A percentile compares a stretch with the other conserved stretches of the same genome.
Evolutionary conservation across 2,888 invertebrate genomes (phyloP).

Genomic region (Anodontia alba): DNA sequence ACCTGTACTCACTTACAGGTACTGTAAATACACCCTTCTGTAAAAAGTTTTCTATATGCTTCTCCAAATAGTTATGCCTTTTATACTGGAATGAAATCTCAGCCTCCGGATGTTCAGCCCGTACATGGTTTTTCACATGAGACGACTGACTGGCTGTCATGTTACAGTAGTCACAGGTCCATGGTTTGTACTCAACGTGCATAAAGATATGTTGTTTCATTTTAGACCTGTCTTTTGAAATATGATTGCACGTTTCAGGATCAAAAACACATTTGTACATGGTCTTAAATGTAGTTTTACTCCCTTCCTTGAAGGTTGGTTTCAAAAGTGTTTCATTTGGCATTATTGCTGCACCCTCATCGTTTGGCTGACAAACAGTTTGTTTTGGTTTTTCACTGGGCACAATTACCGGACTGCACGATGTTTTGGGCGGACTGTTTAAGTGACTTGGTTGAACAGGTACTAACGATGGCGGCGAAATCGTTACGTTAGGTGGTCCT

Average conservation of each 20-base stretch:
- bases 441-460: background rate
- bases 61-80: conserved; percentile 59
- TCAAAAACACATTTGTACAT: conserved; percentile 64
- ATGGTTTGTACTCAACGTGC: conserved; percentile 64
- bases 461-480: background rate
- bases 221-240: conserved; percentile 63
- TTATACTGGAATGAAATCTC: conserved; percentile 59
- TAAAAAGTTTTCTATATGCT: conserved; percentile 58
- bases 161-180: conserved; percentile 60
- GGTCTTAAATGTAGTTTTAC: conserved; percentile 54
- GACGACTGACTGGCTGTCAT: conserved; percentile 63
- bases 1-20: conserved; percentile 55
- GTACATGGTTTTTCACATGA: conserved; percentile 59
- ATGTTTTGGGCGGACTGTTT: background rate
- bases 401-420: background rate
- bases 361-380: background rate
- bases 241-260: conserved; percentile 60
- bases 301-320: conserved; percentile 40
- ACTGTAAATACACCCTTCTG: conserved; percentile 58
- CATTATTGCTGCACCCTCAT: background rate
- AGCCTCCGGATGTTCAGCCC: conserved; percentile 48
- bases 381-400: background rate
- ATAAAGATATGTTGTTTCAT: conserved; percentile 63
- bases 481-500: background rate
- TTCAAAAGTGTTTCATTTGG: background rate